Evolutionary conservation across 2,113 vertebrate genomes (phyloP).

Genomic region (Sinocyclocheilus anophthalmus): DNA sequence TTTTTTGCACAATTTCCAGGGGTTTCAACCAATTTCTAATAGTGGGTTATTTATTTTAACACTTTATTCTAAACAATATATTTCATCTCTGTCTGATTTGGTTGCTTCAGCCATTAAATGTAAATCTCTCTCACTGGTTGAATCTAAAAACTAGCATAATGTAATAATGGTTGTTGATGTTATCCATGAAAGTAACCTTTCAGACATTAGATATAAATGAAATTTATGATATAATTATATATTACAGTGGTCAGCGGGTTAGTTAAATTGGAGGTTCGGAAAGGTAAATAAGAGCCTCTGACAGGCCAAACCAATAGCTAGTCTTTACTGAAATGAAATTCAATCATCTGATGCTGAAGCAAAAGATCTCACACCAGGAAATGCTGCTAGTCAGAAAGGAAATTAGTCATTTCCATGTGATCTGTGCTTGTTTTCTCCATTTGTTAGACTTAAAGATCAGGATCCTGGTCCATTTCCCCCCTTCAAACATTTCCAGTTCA

Average conservation of each 20-base stretch:
- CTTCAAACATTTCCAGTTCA: conserved; percentile 45
- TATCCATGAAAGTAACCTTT: background rate
- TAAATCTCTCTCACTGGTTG: background rate
- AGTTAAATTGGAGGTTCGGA: background rate
- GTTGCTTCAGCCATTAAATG: background rate
- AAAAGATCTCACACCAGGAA: conserved; percentile 52
- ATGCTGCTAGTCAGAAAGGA: conserved; percentile 55
- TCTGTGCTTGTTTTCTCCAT: conserved; percentile 63
- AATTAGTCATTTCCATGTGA: conserved; percentile 56
- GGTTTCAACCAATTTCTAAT: background rate
- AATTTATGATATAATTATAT: background rate
- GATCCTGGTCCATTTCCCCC: conserved; percentile 52
- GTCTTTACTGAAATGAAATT: background rate
- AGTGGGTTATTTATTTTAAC: background rate
- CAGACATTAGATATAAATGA: background rate
- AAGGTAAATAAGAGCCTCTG: too few species aligned
- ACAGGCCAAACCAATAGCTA: background rate
- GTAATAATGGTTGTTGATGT: background rate
- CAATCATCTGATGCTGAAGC: background rate
- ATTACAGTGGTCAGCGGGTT: background rate
- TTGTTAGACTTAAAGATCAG: conserved; percentile 58
- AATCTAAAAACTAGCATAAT: background rate
- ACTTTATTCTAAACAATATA: background rate
- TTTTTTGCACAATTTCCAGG: background rate
- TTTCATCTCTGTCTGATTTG: background rate